Conservation (phyloP, 2,888 invertebrate species). For the Acleris holmiana region DNA sequence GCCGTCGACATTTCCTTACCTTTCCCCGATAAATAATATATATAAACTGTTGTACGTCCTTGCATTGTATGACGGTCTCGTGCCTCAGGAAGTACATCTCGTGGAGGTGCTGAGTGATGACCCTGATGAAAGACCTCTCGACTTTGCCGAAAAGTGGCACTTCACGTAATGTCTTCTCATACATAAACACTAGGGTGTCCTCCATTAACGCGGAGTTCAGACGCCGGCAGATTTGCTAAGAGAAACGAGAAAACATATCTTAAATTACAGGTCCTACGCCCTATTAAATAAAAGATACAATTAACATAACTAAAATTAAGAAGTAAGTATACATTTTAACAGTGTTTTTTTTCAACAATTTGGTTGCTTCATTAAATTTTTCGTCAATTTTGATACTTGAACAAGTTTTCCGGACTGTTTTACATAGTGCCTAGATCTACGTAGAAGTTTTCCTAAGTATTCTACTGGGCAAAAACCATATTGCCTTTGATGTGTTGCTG, state of each 20-base stretch:
- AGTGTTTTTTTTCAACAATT: no score
- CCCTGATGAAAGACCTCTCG: slow-evolving; percentile 81
- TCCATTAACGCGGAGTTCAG: slow-evolving; percentile 81
- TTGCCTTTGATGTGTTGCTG: no score
- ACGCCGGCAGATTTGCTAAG: slow-evolving; percentile 74
- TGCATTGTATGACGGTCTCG: slow-evolving; percentile 75
- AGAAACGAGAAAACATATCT: not conserved
- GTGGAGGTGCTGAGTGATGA: slow-evolving; percentile 77
- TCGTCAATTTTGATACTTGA: no score
- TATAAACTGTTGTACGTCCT: slow-evolving; percentile 75
- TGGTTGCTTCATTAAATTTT: no score
- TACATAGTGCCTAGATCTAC: no score
- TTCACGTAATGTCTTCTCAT: slow-evolving; percentile 77
- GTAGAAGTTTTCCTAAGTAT: no score
- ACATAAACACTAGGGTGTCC: slow-evolving; percentile 81
- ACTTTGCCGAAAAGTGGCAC: slow-evolving; percentile 82
- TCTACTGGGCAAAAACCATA: no score
- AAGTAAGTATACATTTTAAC: no score
- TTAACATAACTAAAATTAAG: no score
- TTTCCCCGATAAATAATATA: slow-evolving; percentile 81
- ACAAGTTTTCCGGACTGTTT: no score
- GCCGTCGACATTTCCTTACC: slow-evolving; percentile 52
- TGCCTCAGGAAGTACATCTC: slow-evolving; percentile 81
- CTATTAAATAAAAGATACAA: no score
- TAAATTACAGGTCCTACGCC: no score